phyloP scores from a whole-genome alignment of 2,113 vertebrate genomes.

The Eolophus roseicapilla region DNA sequence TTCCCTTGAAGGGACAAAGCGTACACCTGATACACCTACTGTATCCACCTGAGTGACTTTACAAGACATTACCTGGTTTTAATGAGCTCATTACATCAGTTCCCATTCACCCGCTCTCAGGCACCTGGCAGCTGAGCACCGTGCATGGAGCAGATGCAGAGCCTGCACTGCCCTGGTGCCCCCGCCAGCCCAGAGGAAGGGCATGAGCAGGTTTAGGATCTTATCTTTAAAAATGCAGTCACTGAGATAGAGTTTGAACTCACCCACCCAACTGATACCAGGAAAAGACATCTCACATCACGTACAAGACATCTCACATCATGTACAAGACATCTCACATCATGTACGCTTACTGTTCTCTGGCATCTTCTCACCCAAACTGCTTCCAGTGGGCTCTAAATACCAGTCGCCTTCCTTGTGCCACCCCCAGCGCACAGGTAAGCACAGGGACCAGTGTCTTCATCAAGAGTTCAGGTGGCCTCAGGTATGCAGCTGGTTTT shows the following conservation, averaged over 20 bases:
- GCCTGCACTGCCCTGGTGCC: neutral
- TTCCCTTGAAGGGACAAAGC: neutral
- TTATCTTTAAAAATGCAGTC: neutral
- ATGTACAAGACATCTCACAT: neutral
- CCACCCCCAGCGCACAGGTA: neutral
- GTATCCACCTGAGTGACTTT: conserved; percentile 76
- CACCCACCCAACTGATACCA: too few species aligned
- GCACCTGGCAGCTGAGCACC: conserved; percentile 39
- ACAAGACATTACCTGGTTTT: conserved; percentile 89
- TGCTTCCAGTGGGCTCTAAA: neutral
- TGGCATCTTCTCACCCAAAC: neutral
- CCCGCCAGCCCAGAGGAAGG: neutral
- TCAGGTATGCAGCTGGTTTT: neutral
- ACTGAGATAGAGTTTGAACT: neutral
- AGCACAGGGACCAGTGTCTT: neutral
- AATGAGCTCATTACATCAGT: conserved; percentile 93
- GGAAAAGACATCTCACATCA: neutral
- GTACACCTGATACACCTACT: conserved; percentile 71
- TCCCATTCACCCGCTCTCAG: conserved; percentile 47
- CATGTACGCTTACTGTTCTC: neutral
- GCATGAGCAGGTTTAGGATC: neutral
- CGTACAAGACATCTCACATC: neutral
- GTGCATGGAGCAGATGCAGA: neutral
- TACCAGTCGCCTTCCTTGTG: neutral
- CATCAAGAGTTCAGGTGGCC: rapidly evolving